phyloP scores from a whole-genome alignment of 2,797 vertebrate species.

The Bradypodion pumilum region DNA sequence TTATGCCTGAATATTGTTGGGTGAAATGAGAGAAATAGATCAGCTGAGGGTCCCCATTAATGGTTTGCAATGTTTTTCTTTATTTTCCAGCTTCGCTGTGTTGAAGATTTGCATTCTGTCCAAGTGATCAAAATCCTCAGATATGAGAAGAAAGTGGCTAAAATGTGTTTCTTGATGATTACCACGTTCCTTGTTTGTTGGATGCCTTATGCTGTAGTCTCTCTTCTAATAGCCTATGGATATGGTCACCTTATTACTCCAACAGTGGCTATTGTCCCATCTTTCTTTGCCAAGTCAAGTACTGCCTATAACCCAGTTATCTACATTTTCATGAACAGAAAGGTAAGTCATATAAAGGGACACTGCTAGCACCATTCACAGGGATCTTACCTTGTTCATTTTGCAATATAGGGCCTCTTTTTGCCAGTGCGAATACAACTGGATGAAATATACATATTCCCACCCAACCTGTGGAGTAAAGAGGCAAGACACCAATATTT shows the following conservation, averaged over 20 bases:
- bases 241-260: slow-evolving; percentile 84
- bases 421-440: slow-evolving; percentile 15
- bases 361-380: not conserved
- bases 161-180: slow-evolving; percentile 92
- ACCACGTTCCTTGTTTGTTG: slow-evolving; percentile 88
- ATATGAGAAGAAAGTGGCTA: slow-evolving; percentile 91
- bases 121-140: slow-evolving; percentile 89
- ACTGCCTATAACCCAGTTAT: slow-evolving; percentile 91
- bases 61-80: slow-evolving; percentile 22
- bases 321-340: slow-evolving; percentile 92
- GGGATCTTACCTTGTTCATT: not conserved
- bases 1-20: not conserved
- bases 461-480: no score
- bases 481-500: no score
- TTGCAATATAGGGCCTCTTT: not conserved
- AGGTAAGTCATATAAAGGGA: slow-evolving; percentile 75
- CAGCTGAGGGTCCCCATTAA: not conserved
- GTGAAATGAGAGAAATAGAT: not conserved
- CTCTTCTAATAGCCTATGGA: slow-evolving; percentile 87
- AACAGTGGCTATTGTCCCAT: slow-evolving; percentile 85
- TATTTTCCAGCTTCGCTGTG: slow-evolving; percentile 81
- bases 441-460: not conserved
- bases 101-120: slow-evolving; percentile 89
- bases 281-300: slow-evolving; percentile 92
- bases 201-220: slow-evolving; percentile 90